Evolutionary conservation across 2,113 vertebrate genomes (phyloP).

Genomic region (Ahaetulla prasina): DNA sequence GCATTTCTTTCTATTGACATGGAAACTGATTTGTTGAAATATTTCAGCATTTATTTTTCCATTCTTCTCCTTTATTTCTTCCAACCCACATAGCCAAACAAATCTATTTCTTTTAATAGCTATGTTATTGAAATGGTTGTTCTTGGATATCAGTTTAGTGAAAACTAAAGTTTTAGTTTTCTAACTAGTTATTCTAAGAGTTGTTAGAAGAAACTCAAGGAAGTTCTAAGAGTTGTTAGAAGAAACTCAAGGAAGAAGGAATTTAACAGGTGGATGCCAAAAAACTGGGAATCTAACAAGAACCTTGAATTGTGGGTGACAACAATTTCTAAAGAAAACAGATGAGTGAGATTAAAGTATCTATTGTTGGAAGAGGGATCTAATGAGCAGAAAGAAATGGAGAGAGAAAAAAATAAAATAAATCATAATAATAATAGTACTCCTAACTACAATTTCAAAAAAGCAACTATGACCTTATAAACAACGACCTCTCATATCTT

Average conservation of each 20-base stretch:
- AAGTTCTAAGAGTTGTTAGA: neutral
- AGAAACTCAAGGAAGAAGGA: neutral
- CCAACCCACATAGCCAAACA: neutral
- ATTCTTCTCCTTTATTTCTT: neutral
- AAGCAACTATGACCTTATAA: no score
- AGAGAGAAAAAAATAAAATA: neutral
- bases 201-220: neutral
- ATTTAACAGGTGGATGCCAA: neutral
- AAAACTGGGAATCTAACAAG: neutral
- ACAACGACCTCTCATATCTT: no score
- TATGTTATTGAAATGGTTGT: neutral
- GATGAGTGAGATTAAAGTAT: neutral
- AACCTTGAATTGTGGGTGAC: neutral
- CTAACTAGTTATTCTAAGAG: no score
- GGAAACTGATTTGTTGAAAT: no score
- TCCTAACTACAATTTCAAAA: no score
- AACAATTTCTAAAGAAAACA: neutral
- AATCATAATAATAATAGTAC: no score
- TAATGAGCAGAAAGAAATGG: neutral
- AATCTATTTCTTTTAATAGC: neutral
- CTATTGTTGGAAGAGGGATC: neutral
- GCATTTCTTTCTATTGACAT: neutral
- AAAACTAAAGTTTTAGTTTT: no score
- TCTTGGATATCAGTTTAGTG: neutral
- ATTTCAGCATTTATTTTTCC: neutral